Base-by-base conservation (phyloP, 2,113 vertebrate genomes). In the Myxocyprinus asiaticus region DNA sequence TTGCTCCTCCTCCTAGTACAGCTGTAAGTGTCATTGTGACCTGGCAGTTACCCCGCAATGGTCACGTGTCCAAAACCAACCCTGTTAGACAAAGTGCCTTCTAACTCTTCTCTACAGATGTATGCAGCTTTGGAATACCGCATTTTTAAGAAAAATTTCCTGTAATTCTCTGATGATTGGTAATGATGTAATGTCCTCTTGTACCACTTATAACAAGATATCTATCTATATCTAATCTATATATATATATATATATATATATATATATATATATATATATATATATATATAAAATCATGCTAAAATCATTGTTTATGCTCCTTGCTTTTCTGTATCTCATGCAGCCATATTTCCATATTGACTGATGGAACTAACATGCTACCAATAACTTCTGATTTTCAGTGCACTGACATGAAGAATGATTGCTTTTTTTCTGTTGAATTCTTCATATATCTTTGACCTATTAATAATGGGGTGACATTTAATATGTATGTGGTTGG, bases 401-500 rank as follows among this genome's bases (percentile, higher is more conserved):
- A 58, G 7, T 33, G 15, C 48, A 68, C 66, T 11, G 22, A 15
- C 4, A 10, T 10, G 9, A 53, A 33, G 48, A 68, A 68, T 33
- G 6, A 68, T 48, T 33, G 0, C 17, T 67, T 42, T 70, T 43
- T 56, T 7, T 64, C 55, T 53, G 22, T 42, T 42, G 3, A 69
- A 55, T 69, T 42, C 55, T 6, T 6, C 5, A 5, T 9, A 12
- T 42, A 63, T 51, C 48, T 63, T 10, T 66, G 43, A 9, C 42
- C 12, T 69, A 61, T 78, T 48, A 17, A 64, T 44, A 50, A 78
- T 5, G 50, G 3, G 9, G 45, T 43, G 22, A 59, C 6, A 61
- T 33, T 33, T 8, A 61, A 22, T 67, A 44, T 42, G n/a, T 67
- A 56, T 12, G 17, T 72, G 56, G 55, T 48, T 45, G 71, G 68